Base-by-base conservation (phyloP, 2,113 vertebrate genomes). In the Rhabdornis inornatus region DNA sequence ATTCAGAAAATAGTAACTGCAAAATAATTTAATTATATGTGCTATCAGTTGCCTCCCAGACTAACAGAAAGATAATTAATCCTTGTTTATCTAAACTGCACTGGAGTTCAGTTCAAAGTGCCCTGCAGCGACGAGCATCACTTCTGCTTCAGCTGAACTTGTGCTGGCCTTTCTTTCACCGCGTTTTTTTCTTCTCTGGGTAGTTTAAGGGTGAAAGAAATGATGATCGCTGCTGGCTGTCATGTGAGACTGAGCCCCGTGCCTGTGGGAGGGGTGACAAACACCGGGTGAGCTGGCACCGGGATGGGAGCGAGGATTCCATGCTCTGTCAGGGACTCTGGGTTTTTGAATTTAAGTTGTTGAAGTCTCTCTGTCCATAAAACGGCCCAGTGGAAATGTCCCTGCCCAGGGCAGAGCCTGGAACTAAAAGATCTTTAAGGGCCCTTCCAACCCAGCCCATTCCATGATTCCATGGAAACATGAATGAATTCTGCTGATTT, bases 1-100 rank as follows among this genome's bases (percentile, higher is more conserved):
- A 76, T 78, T 96, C 77, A 10, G 78, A 35, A 94, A 90, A 95
- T 61, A 96, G 96, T 95, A 97, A 97, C 97, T 95, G 95, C 65
- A 94, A 92, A 97, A 97, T 97, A 97, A 98, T 97, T 97, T 97
- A 96, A 98, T 98, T 98, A 96, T 92, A 87, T 68, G 95, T 96
- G 94, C 37, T 97, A 95, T 95, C 97, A 94, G 94, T 95, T 97
- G 93, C 92, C 96, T 96, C 71, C 42, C 94, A 97, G 95, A 87
- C 91, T 95, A 95, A 75, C 83, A 91, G 97, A 94, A 97, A 97
- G 94, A 97, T 97, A 98, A 98, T 98, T 97, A 98, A 96, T 97
- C 96, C 94, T 92, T 85, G 61, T 94, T 96, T 96, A 91, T 96
- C 95, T 95, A 45, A 84, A 97, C 92, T 94, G 28, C 57, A 28